Evolutionary conservation across 2,888 invertebrate genomes (phyloP).

Genomic region (Rosalia funebris): DNA sequence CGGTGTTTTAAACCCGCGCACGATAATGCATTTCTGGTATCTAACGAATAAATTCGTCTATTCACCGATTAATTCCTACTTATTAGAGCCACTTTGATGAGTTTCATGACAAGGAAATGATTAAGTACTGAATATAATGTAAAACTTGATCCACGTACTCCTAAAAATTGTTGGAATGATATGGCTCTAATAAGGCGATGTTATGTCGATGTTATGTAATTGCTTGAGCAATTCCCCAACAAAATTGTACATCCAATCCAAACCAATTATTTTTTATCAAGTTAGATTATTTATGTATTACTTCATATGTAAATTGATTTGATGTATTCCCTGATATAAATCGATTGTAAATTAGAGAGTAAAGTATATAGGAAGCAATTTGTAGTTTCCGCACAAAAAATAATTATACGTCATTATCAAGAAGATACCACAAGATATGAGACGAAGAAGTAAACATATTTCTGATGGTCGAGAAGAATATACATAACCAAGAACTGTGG

Average conservation of each 20-base stretch:
- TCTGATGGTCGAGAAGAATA: background rate
- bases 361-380: slow-evolving; percentile 7
- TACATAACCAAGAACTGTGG: background rate
- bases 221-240: background rate
- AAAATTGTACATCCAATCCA: background rate
- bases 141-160: background rate
- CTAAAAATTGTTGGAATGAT: background rate
- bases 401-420: slow-evolving; percentile 5
- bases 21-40: slow-evolving; percentile 11
- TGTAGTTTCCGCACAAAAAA: slow-evolving; percentile 1
- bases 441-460: background rate
- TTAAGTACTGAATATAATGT: background rate
- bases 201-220: too few species aligned
- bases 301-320: background rate
- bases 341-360: slow-evolving; percentile 1
- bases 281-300: background rate
- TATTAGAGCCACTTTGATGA: slow-evolving; percentile 10
- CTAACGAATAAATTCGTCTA: slow-evolving; percentile 10
- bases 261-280: background rate
- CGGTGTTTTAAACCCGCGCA: slow-evolving; percentile 3
- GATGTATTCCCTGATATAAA: background rate
- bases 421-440: background rate
- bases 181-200: background rate
- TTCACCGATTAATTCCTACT: slow-evolving; percentile 8
- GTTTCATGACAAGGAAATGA: slow-evolving; percentile 13